These are phyloP conservation scores for Coccyzus lansbergi DNA, from an alignment of 2,797 vertebrate genomes.

Conservation along the genomic window DNA sequence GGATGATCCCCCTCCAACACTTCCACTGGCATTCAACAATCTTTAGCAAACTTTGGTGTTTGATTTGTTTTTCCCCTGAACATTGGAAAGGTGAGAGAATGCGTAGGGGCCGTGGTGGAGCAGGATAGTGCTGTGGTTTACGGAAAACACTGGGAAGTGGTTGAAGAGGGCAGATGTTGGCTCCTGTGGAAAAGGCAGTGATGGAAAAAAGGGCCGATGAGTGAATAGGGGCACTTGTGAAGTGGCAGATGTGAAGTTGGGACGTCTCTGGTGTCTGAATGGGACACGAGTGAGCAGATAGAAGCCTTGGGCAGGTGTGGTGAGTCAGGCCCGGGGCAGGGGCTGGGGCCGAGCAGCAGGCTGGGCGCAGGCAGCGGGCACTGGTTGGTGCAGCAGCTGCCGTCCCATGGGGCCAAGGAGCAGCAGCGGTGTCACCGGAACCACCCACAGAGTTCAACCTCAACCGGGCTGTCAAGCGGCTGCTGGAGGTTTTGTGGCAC, in stretches of 20 bases:
- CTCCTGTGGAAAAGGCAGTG: accelerated
- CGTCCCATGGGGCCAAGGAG: neutral
- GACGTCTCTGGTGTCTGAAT: neutral
- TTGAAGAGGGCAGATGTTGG: neutral
- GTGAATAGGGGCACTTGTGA: neutral
- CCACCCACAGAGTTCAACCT: accelerated
- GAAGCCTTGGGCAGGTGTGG: neutral
- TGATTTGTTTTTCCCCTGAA: accelerated
- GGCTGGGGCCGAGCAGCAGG: neutral
- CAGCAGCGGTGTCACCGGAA: neutral
- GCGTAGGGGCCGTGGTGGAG: accelerated
- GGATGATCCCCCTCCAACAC: neutral
- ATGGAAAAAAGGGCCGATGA: neutral
- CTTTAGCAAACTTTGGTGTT: neutral
- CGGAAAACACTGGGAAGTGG: neutral
- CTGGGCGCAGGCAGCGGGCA: accelerated
- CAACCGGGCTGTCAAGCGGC: neutral
- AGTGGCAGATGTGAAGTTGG: neutral
- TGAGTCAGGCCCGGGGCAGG: neutral
- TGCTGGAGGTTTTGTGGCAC: neutral
- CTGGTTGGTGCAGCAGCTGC: neutral
- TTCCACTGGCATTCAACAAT: neutral
- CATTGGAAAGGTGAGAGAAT: neutral
- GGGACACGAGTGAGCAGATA: neutral
- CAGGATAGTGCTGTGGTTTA: accelerated